These are phyloP conservation scores for Pecten maximus DNA, from an alignment of 2,888 invertebrate species.

Conservation along the genomic window DNA sequence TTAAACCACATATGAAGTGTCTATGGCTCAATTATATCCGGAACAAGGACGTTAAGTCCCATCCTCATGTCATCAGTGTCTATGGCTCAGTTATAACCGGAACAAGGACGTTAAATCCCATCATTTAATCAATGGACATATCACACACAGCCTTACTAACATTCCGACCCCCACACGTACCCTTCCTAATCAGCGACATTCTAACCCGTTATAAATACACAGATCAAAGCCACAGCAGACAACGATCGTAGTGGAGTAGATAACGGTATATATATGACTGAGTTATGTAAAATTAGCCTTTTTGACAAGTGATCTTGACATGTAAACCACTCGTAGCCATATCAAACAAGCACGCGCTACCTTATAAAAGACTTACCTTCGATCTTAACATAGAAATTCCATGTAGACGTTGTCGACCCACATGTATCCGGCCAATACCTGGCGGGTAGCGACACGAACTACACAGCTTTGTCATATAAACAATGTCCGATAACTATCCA, in stretches of 20 bases:
- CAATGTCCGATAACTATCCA: background rate
- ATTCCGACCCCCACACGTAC: too few relatives aligned
- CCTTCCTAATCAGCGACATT: background rate
- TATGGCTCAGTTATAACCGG: too few relatives aligned
- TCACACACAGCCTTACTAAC: too few relatives aligned
- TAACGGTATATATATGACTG: too few relatives aligned
- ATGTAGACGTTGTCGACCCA: background rate
- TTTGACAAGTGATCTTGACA: too few relatives aligned
- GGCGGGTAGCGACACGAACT: background rate
- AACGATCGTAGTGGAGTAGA: background rate
- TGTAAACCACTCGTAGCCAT: too few relatives aligned
- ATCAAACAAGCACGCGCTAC: conserved; percentile 1
- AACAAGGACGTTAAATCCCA: too few relatives aligned
- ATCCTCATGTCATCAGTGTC: too few relatives aligned
- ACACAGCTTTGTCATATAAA: background rate
- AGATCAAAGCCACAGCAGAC: background rate
- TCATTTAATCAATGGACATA: too few relatives aligned
- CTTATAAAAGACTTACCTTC: background rate
- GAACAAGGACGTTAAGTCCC: too few relatives aligned
- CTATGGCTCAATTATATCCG: too few relatives aligned
- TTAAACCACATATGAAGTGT: too few relatives aligned
- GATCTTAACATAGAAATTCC: background rate
- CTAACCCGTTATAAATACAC: background rate
- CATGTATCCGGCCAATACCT: background rate
- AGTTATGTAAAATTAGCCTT: background rate